Base-by-base conservation (phyloP, 1,140 invertebrate genomes). In the Brachionus sp. region DNA sequence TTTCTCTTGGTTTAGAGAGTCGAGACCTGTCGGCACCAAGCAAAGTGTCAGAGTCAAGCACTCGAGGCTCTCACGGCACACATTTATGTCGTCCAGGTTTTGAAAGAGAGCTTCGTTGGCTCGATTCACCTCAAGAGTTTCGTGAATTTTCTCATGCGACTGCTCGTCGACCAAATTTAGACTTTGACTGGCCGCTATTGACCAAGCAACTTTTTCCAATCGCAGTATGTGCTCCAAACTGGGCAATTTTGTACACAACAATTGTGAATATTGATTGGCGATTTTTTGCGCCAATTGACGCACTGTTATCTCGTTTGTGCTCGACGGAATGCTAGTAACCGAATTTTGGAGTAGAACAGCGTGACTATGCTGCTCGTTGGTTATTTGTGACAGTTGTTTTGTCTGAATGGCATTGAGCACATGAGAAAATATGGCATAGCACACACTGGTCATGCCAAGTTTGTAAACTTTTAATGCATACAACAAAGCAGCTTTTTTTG, bases 61-160 rank as follows among this genome's bases (percentile, higher is more conserved):
- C 90, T 98, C 95, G 85, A 98, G 90, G 25, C 95, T 94, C 89
- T 98, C 95, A 86, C 94, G 93, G 86, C 95, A 95, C 84, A 97
- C 93, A 86, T 90, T 84, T 86, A 89, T 86, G 77, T 90, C 88
- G 83, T 89, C 88, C 37, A 83, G 73, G 62, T 89, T 88, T 23
- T 86, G 84, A 66, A 86, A 85, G 4, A 50, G 12, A 3, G 10
- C 12, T 50, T 77, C 66, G n/a, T 53, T 50, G 2, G 16, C 7
- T 33, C 77, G 37, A 53, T 50, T 44, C 3, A 13, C 33, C 0
- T 37, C 12, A 0, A 70, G 19, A 3, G 37, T 50, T n/a, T 37
- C 29, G 25, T 57, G 57, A 39, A 64, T 46, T 66, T 64, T 68
- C 4, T 82, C 57, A 46, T 29, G 62, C 23, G 57, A 64, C 2